Percentiles rank a stretch among this genome's conserved stretches.
phyloP scores from a whole-genome alignment of 2,888 invertebrate species.

The Plemyria rubiginata region DNA sequence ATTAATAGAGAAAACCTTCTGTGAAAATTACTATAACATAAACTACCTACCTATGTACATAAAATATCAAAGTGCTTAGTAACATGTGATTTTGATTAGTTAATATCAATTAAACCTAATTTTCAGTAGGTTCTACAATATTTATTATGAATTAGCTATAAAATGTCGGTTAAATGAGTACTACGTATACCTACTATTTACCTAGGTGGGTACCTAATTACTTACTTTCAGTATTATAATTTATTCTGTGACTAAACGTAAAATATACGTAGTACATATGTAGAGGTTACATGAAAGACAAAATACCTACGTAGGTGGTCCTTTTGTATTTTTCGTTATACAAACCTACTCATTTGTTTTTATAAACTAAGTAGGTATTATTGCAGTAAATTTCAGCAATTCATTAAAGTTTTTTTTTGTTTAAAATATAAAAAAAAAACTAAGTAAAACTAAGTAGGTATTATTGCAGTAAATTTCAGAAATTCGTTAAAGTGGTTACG shows the following conservation, averaged over 20 bases:
- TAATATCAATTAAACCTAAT: too few relatives aligned
- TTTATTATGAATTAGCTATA: too few relatives aligned
- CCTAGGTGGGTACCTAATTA: not conserved
- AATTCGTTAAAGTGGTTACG: not conserved
- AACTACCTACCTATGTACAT: too few relatives aligned
- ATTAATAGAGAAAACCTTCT: too few relatives aligned
- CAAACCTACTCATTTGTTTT: not conserved
- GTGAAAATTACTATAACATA: too few relatives aligned
- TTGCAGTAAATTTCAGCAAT: not conserved
- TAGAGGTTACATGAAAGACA: constrained; percentile 33
- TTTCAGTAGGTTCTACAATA: too few relatives aligned
- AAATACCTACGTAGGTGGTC: constrained; percentile 10
- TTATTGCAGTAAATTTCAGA: not conserved
- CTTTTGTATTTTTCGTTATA: not conserved
- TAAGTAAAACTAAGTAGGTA: not conserved
- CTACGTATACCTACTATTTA: too few relatives aligned
- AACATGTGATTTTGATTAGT: too few relatives aligned
- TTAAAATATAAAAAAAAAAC: too few relatives aligned
- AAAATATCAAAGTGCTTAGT: too few relatives aligned
- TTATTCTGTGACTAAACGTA: not conserved
- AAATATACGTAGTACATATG: constrained; percentile 38
- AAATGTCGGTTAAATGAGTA: too few relatives aligned
- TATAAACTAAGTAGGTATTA: not conserved
- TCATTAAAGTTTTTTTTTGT: too few relatives aligned
- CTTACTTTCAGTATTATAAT: not conserved